These are phyloP conservation scores for Neoitamus cyanurus DNA, from an alignment of 2,888 invertebrate species.

Conservation along the genomic window DNA sequence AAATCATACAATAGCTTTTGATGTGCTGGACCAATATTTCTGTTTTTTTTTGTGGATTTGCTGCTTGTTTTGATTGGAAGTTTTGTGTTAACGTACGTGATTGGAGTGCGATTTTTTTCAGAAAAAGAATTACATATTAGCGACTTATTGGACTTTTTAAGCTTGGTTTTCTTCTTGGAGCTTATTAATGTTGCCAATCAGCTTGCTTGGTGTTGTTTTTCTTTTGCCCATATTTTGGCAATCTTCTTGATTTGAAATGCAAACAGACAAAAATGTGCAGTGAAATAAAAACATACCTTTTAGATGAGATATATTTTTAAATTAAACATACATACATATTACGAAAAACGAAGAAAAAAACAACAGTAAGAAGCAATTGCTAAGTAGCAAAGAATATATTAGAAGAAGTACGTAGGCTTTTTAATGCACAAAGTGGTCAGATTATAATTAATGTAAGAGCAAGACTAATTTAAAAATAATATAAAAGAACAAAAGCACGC, in stretches of 20 bases:
- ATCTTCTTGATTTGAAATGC: neutral
- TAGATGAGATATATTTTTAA: neutral
- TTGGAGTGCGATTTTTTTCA: neutral
- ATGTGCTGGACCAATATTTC: slow-evolving; percentile 37
- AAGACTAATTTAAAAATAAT: too few relatives aligned
- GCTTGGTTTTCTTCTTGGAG: neutral
- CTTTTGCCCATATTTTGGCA: neutral
- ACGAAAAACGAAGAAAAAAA: too few relatives aligned
- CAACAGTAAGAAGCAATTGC: too few relatives aligned
- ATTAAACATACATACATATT: too few relatives aligned
- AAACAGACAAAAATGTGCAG: neutral
- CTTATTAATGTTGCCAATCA: neutral
- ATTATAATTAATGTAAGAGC: too few relatives aligned
- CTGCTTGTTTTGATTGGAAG: neutral
- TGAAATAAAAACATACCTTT: neutral
- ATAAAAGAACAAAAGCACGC: too few relatives aligned
- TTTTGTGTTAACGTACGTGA: slow-evolving; percentile 20
- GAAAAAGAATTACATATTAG: neutral
- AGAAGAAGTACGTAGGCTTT: too few relatives aligned
- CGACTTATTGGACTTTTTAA: neutral
- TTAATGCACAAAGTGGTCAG: too few relatives aligned
- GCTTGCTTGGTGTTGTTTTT: neutral
- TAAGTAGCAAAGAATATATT: too few relatives aligned
- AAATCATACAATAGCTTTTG: neutral
- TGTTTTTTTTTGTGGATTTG: neutral